Evolutionary conservation across 2,113 vertebrate species (phyloP), one percentile per base, ranked within the genome.

Genomic region (Microcebus ravelobensis): DNA sequence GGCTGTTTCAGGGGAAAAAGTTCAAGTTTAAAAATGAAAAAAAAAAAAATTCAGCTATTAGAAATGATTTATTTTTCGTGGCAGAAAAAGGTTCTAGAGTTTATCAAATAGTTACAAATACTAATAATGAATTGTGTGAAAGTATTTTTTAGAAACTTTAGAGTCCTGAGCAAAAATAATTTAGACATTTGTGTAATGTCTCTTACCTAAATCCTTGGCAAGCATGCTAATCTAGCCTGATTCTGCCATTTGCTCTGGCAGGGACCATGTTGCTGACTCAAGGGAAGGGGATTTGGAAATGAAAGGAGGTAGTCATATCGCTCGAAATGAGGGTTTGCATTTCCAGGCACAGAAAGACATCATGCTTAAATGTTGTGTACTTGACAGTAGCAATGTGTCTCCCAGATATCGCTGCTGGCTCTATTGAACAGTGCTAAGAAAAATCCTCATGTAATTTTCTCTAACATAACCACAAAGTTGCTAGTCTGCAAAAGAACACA

Each of bases 51-150:
- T 92, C 13, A 76, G 57, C 90, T 87, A 76, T 92, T 94, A 74
- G n/a, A 14, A 71, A 82, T 95, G 73, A 96, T 91, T 88, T 96
- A 88, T 93, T 95, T 94, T 91, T 89, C 57, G 52, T 14, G 67
- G 55, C 45, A 93, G 86, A 34, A 95, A 70, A 73, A 52, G 34
- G 23, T 42, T 97, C 86, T 96, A 91, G 85, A 86, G 63, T 59
- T 95, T 90, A 83, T 91, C 93, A 95, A 70, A 76, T 6, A 93
- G 74, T 93, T 45, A 70, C 86, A 96, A 89, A 84, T 67, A 74
- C 67, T 55, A 96, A 61, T 70, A 91, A 91, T 71, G 59, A 90
- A 90, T 61, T 77, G 45, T 42, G 31, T 68, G 68, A 87, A 96
- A 84, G 77, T 17, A 48, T 61, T 52, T 88, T 95, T 86, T 59